Evolutionary conservation across 2,113 vertebrate species (phyloP).

Genomic region (Neotragus pygmaeus): DNA sequence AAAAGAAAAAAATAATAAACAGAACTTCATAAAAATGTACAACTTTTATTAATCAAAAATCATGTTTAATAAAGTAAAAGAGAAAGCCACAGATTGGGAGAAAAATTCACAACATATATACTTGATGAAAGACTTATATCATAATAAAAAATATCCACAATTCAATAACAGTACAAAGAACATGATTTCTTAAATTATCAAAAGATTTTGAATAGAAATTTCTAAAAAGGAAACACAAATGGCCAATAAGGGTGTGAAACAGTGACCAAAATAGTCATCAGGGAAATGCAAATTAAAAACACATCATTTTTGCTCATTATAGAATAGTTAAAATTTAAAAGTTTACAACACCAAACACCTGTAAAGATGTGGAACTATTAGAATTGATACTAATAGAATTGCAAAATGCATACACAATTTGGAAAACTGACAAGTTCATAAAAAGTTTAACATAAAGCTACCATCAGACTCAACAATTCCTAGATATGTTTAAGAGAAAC

Average conservation of each 20-base stretch:
- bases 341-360: neutral
- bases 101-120: neutral
- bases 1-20: neutral
- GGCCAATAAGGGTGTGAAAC: neutral
- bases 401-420: neutral
- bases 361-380: neutral
- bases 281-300: conserved; percentile 11
- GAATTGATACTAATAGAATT: neutral
- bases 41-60: neutral
- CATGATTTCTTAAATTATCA: neutral
- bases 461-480: neutral
- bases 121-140: neutral
- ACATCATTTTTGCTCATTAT: neutral
- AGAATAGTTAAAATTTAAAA: neutral
- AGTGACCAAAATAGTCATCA: neutral
- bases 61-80: neutral
- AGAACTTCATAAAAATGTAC: neutral
- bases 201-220: neutral
- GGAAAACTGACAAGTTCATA: neutral
- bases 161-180: neutral
- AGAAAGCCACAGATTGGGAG: neutral
- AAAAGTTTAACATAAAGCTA: conserved; percentile 17
- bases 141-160: conserved; percentile 12
- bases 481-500: neutral
- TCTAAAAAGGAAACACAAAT: neutral